phyloP scores from a whole-genome alignment of 2,888 invertebrate species.

The Campoplex capitator region DNA sequence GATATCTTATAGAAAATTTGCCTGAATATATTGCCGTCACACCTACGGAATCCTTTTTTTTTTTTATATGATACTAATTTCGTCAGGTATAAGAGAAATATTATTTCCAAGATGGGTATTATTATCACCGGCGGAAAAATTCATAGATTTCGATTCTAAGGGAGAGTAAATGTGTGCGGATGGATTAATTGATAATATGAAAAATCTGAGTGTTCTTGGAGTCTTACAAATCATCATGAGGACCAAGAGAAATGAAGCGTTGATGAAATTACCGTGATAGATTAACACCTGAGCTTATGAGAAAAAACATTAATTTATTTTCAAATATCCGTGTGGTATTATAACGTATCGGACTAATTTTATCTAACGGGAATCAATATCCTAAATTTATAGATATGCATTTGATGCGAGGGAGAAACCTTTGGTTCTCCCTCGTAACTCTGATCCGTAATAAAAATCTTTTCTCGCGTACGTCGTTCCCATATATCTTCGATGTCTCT shows the following conservation, averaged over 20 bases:
- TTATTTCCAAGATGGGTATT: background rate
- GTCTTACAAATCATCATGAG: background rate
- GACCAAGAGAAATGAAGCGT: background rate
- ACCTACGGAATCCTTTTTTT: background rate
- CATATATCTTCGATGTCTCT: conserved; percentile 44
- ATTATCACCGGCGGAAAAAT: background rate
- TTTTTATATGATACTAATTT: background rate
- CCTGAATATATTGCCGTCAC: conserved; percentile 22
- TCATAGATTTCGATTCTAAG: background rate
- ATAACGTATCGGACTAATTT: conserved; percentile 68
- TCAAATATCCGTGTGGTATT: background rate
- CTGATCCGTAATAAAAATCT: conserved; percentile 80
- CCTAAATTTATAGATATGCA: conserved; percentile 29
- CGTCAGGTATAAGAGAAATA: background rate
- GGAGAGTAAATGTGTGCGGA: background rate
- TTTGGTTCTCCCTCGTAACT: conserved; percentile 70
- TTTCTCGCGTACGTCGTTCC: conserved; percentile 65
- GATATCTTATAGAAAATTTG: conserved; percentile 61
- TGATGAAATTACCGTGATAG: background rate
- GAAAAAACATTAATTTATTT: conserved; percentile 52
- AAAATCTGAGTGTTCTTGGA: background rate
- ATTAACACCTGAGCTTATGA: conserved; percentile 9
- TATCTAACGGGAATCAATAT: conserved; percentile 57
- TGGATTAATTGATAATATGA: background rate
- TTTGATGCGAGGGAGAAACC: conserved; percentile 9